Conservation (phyloP, 1,140 invertebrate species). For the Andricus grossulariae region DNA sequence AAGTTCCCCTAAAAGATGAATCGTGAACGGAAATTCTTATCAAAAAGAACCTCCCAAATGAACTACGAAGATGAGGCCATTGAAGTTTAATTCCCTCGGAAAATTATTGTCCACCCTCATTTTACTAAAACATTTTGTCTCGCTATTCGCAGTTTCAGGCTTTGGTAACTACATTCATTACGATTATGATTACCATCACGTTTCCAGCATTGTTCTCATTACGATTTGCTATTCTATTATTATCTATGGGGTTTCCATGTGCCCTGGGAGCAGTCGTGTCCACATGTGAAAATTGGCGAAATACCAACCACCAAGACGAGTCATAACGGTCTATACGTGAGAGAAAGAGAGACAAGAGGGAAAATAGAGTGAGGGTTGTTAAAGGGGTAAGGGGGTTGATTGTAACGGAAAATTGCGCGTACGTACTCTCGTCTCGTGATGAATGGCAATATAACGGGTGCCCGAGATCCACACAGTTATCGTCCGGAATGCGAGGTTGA, state of each 20-base stretch:
- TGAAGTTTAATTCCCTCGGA: too few relatives aligned
- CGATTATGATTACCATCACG: constrained; percentile 18
- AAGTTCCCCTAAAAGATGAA: too few relatives aligned
- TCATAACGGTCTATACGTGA: constrained; percentile 4
- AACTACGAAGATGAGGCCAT: too few relatives aligned
- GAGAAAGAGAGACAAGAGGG: background rate
- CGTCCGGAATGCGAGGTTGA: constrained; percentile 46
- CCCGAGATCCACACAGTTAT: constrained; percentile 65
- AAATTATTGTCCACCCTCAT: background rate
- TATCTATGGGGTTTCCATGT: constrained; percentile 1
- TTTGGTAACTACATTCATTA: constrained; percentile 1
- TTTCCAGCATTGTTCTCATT: constrained; percentile 19
- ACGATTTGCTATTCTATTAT: constrained; percentile 31
- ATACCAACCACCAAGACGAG: constrained; percentile 16
- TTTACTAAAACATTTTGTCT: background rate
- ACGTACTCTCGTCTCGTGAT: constrained; percentile 40
- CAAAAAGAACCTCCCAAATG: too few relatives aligned
- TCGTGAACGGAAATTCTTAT: too few relatives aligned
- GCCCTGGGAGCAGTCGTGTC: background rate
- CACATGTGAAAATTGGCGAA: constrained; percentile 9
- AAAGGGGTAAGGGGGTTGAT: background rate
- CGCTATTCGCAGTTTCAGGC: background rate
- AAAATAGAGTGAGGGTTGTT: too few relatives aligned
- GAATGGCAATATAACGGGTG: constrained; percentile 60
- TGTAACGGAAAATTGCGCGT: constrained; percentile 34